Conservation (phyloP, 1,140 invertebrate genomes). For the Pogonomyrmex californicus region DNA sequence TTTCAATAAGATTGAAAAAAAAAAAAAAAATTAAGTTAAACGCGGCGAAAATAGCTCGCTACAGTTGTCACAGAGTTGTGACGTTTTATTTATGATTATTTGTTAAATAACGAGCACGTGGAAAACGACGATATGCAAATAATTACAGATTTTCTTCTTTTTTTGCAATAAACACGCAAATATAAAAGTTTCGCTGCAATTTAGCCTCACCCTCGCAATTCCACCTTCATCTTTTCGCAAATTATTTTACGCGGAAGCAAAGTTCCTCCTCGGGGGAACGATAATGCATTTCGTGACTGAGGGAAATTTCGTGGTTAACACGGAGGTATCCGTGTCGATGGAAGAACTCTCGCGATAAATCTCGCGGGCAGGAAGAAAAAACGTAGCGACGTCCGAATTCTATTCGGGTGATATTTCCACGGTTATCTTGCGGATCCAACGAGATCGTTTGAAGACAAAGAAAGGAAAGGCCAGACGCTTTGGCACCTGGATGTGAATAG, state of each 20-base stretch:
- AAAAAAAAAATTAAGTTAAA: neutral
- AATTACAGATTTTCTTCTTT: conserved; percentile 10
- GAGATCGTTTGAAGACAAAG: conserved; percentile 10
- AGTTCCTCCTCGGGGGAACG: neutral
- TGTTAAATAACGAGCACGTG: neutral
- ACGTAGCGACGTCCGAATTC: conserved; percentile 6
- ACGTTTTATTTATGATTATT: conserved; percentile 17
- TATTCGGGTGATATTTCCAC: neutral
- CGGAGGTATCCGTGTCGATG: conserved; percentile 3
- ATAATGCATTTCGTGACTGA: conserved; percentile 57
- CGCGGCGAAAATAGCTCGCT: neutral
- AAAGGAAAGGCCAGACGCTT: neutral
- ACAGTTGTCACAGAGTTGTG: neutral
- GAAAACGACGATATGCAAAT: neutral
- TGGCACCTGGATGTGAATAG: neutral
- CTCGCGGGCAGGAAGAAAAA: neutral
- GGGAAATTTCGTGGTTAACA: conserved; percentile 43
- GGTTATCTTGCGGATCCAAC: neutral
- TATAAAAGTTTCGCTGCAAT: conserved; percentile 29
- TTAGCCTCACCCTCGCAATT: neutral
- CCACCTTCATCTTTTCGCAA: neutral
- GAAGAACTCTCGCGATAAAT: conserved; percentile 38
- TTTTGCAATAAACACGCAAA: neutral
- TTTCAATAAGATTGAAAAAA: conserved; percentile 15
- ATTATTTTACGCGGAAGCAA: neutral